Base-by-base conservation (phyloP, 2,797 vertebrate species). In the Schizopygopsis malacanthus region DNA sequence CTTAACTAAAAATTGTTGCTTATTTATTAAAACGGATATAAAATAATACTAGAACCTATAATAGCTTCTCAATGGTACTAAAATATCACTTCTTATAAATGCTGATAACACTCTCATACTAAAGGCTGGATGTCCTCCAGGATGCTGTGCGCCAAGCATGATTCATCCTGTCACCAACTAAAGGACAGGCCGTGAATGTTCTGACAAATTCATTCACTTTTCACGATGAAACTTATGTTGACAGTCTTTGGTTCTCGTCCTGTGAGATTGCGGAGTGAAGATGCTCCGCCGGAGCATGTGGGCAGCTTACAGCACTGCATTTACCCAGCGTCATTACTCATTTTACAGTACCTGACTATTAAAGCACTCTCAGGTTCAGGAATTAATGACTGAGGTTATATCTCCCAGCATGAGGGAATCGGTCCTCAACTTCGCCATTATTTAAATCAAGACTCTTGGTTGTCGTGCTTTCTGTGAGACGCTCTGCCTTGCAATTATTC, bases 361-460 rank as follows among this genome's bases (percentile, higher is more conserved):
- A 83, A 76, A 83, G 52, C 39, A 10, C 22, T 69, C 61, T 75
- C 70, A 69, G 20, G 78, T 59, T 80, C 59, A 73, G 50, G 47
- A 80, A 54, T 47, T 84, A 87, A 87, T 47, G 47, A 59, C 70
- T 22, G 59, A 43, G 28, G 63, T 80, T 84, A 56, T 67, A 67
- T 84, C 70, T 39, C 47, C 69, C 72, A 6, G 71, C 11, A 7
- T 45, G 28, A 77, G 41, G 37, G 41, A n/a, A 77, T 8, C 37
- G 3, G 15, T 54, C 70, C 41, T 80, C 8, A 4, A 4, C 45
- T 12, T 79, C 18, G 16, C 6, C 22, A 0, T 70, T 67, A 84
- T 81, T 63, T 73, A 70, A 67, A 76, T 50, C 9, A 52, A 70
- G 61, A 39, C 50, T 82, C 13, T 13, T 4, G 54, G 47, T 67